Conservation (phyloP, 2,888 invertebrate species). For the Monopis laevigella region DNA sequence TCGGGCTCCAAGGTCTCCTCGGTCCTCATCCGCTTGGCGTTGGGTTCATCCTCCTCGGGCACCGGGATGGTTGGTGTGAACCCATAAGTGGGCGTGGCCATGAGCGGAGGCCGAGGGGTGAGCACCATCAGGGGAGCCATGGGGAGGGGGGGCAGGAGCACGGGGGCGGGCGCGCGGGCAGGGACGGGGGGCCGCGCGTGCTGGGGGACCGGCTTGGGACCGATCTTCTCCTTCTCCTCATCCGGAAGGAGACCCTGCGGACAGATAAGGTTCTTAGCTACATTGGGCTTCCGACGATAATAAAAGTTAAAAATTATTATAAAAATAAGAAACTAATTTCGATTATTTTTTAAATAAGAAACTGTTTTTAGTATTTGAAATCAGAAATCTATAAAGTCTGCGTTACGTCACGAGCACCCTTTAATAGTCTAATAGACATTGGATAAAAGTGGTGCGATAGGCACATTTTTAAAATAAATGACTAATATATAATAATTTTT, state of each 20-base stretch:
- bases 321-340: too few species aligned
- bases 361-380: too few species aligned
- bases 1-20: conserved; percentile 95
- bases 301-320: too few species aligned
- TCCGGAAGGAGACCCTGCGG: conserved; percentile 87
- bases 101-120: conserved; percentile 33
- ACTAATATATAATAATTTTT: too few species aligned
- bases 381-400: too few species aligned
- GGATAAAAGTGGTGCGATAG: too few species aligned
- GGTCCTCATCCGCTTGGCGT: conserved; percentile 83
- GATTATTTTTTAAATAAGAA: too few species aligned
- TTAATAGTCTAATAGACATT: too few species aligned
- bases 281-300: too few species aligned
- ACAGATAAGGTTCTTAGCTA: too few species aligned
- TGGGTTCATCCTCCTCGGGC: conserved; percentile 17
- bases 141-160: conserved; percentile 17
- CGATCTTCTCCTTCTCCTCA: conserved; percentile 97
- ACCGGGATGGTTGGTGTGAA: conserved; percentile 18
- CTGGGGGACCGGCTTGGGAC: conserved; percentile 79
- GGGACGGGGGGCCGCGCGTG: conserved; percentile 28
- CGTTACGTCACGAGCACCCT: too few species aligned
- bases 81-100: conserved; percentile 27
- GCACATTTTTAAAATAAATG: too few species aligned
- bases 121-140: conserved; percentile 37
- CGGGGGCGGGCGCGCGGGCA: conserved; percentile 19